Conservation (phyloP, 2,888 invertebrate genomes). For the Pterostichus madidus region DNA sequence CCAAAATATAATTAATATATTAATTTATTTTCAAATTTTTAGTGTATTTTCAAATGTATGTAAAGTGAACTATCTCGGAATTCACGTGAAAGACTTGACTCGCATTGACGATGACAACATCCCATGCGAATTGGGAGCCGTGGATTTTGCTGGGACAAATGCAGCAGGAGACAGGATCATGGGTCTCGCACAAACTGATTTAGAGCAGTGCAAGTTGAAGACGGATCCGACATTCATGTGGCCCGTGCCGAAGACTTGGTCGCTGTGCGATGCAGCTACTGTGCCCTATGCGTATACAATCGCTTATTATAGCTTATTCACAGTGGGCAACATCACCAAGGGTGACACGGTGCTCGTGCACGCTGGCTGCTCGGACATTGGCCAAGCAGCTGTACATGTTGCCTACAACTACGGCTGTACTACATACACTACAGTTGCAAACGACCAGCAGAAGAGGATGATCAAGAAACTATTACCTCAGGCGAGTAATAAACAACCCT, state of each 20-base stretch:
- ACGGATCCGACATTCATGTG: conserved; percentile 79
- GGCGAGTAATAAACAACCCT: conserved; percentile 70
- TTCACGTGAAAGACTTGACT: conserved; percentile 13
- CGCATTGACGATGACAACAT: conserved; percentile 68
- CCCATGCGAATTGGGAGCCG: conserved; percentile 73
- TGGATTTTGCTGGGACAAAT: conserved; percentile 74
- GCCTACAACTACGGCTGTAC: conserved; percentile 81
- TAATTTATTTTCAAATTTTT: background rate
- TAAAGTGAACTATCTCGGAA: conserved; percentile 16
- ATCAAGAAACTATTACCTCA: conserved; percentile 73
- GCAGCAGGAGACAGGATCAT: conserved; percentile 82
- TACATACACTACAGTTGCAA: conserved; percentile 83
- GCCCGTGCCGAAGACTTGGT: conserved; percentile 86
- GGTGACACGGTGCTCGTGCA: conserved; percentile 79
- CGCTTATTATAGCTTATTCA: conserved; percentile 76
- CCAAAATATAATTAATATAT: too few species aligned
- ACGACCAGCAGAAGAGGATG: conserved; percentile 74
- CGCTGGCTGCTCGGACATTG: conserved; percentile 83
- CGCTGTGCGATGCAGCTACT: conserved; percentile 86
- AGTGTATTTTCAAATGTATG: background rate
- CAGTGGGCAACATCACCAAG: conserved; percentile 73
- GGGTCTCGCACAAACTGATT: conserved; percentile 80
- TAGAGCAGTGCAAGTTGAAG: conserved; percentile 72
- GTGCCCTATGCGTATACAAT: conserved; percentile 90
- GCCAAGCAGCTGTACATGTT: conserved; percentile 85